Evolutionary conservation across 2,113 vertebrate species (phyloP).

Genomic region (Oceanodroma tethys): DNA sequence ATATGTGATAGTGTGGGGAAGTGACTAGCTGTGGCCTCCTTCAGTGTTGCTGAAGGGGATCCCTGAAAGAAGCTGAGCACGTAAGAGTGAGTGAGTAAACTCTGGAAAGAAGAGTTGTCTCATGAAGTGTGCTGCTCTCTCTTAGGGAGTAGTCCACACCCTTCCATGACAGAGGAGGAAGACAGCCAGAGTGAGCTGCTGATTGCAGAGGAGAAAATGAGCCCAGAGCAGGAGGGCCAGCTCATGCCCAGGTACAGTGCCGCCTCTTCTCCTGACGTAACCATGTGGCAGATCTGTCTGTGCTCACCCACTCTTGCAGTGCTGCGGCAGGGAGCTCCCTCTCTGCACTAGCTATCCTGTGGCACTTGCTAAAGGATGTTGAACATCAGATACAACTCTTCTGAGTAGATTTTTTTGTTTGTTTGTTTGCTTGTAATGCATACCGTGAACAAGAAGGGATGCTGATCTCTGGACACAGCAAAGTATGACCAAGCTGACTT

Average conservation of each 20-base stretch:
- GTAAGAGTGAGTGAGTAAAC: not conserved
- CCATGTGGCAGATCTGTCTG: not conserved
- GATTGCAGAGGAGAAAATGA: slow-evolving; percentile 96
- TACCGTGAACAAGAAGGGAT: not conserved
- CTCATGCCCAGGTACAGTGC: slow-evolving; percentile 88
- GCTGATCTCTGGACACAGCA: not conserved
- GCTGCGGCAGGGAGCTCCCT: not conserved
- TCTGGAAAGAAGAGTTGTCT: not conserved
- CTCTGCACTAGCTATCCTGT: not conserved
- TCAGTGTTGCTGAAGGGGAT: not conserved
- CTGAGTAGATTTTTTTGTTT: not conserved
- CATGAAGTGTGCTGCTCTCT: not conserved
- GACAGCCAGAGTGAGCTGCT: slow-evolving; percentile 93
- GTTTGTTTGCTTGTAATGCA: fast-evolving
- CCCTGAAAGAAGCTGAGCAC: not conserved
- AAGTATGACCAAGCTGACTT: not conserved
- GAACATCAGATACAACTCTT: not conserved
- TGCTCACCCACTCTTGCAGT: not conserved
- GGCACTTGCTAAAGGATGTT: not conserved
- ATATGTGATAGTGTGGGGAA: not conserved
- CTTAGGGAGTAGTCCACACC: slow-evolving; percentile 93
- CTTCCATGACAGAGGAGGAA: slow-evolving; percentile 94
- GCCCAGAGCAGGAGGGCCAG: slow-evolving; percentile 93
- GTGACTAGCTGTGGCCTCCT: not conserved
- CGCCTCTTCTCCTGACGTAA: not conserved